These are phyloP conservation scores for Poecilia picta DNA, from an alignment of 2,797 vertebrate genomes.

Conservation along the genomic window DNA sequence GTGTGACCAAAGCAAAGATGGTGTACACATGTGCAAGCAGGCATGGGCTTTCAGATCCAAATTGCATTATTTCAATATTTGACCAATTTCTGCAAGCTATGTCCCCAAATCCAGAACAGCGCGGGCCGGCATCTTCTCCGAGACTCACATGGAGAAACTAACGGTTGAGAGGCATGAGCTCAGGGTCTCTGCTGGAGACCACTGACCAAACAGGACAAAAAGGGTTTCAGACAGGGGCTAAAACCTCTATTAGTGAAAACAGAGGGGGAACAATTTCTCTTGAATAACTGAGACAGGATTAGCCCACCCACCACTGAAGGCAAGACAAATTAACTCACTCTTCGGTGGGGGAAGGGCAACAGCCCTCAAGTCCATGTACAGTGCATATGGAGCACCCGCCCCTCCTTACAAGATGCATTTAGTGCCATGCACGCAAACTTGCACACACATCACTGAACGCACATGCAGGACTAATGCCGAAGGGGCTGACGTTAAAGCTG, in stretches of 20 bases:
- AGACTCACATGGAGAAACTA: conserved; percentile 36
- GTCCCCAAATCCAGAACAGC: conserved; percentile 7
- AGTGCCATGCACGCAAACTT: conserved; percentile 66
- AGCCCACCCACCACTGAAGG: conserved; percentile 63
- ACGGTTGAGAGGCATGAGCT: conserved; percentile 33
- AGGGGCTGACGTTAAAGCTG: conserved; percentile 48
- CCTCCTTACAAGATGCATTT: conserved; percentile 42
- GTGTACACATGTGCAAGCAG: not conserved
- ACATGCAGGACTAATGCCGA: conserved; percentile 55
- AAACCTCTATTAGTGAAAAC: conserved; percentile 62
- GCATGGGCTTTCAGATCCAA: conserved; percentile 16
- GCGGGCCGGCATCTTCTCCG: conserved; percentile 33
- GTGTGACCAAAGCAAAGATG: conserved; percentile 42
- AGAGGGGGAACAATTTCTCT: conserved; percentile 66
- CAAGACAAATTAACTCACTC: conserved; percentile 63
- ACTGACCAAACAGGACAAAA: conserved; percentile 55
- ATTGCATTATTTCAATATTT: conserved; percentile 6
- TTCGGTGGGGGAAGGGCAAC: conserved; percentile 15
- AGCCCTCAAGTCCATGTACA: conserved; percentile 50
- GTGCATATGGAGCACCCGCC: conserved; percentile 25
- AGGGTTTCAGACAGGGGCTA: conserved; percentile 23
- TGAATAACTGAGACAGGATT: conserved; percentile 64
- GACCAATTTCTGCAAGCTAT: not conserved
- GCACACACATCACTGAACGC: conserved; percentile 66
- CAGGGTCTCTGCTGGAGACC: conserved; percentile 41